Percentiles rank a stretch among this genome's conserved stretches.
These are phyloP conservation scores for Ditylenchus weischeri DNA, from an alignment of 2,888 invertebrate genomes.

Conservation along the genomic window DNA sequence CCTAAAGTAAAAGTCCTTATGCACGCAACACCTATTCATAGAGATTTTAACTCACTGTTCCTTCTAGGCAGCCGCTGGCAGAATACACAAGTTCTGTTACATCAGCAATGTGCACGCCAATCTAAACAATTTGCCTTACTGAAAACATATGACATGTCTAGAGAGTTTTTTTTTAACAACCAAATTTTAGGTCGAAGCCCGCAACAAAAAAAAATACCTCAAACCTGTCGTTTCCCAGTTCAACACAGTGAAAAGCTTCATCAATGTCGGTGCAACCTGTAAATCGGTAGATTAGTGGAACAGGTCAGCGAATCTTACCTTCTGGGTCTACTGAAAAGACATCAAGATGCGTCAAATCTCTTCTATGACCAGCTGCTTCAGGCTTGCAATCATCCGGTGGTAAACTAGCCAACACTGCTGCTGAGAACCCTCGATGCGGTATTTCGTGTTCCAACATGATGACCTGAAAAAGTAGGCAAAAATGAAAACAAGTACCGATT, in stretches of 20 bases:
- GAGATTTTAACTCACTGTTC: slow-evolving; percentile 66
- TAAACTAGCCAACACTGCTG: slow-evolving; percentile 84
- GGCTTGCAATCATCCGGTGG: slow-evolving; percentile 66
- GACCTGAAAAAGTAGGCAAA: slow-evolving; percentile 62
- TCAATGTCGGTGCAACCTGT: slow-evolving; percentile 98
- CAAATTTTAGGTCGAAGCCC: too few species aligned
- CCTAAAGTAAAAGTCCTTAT: slow-evolving; percentile 36
- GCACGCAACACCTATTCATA: too few species aligned
- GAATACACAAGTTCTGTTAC: slow-evolving; percentile 94
- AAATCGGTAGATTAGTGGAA: too few species aligned
- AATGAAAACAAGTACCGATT: not conserved
- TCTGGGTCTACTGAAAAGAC: slow-evolving; percentile 68
- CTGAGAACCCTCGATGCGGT: slow-evolving; percentile 89
- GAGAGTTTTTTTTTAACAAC: too few species aligned
- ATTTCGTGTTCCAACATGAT: slow-evolving; percentile 92
- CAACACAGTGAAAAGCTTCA: slow-evolving; percentile 87
- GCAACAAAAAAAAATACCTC: too few species aligned
- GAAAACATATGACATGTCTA: too few species aligned
- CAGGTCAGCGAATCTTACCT: slow-evolving; percentile 8
- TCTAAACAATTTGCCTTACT: too few species aligned
- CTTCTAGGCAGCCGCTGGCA: slow-evolving; percentile 76
- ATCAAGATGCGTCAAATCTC: slow-evolving; percentile 78
- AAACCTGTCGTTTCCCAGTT: slow-evolving; percentile 71
- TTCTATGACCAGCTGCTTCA: slow-evolving; percentile 63
- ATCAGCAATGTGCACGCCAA: slow-evolving; percentile 99